Evolutionary conservation across 2,797 vertebrate genomes (phyloP), one percentile per base, ranked within the genome.

Genomic region (Sebastes minor): DNA sequence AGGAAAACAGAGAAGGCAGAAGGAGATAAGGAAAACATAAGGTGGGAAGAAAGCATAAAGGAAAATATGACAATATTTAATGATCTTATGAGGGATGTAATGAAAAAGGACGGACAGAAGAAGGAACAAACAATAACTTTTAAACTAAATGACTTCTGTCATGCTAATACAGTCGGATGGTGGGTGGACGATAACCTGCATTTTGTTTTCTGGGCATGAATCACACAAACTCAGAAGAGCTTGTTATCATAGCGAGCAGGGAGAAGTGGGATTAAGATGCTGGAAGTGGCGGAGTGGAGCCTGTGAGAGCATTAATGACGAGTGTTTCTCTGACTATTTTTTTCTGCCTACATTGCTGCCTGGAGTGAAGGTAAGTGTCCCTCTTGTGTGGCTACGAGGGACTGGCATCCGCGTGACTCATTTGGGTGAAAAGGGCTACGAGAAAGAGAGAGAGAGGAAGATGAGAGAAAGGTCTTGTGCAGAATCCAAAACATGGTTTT

Each of bases 311-410:
- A 64, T 68, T 42, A 59, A 71, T 33, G 69, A 77, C 1, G 12
- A 80, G 53, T 23, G 64, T 71, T 65, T 74, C 30, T 53, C 59
- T 59, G 69, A 62, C 56, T 64, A 20, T 49, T 2, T 46, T 46
- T 75, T 73, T 52, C 53, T 78, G 52, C 63, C 42, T 71, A 75
- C 78, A 28, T 80, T 62, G 67, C 61, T 66, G 67, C 61, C 33
- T 59, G 64, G 16, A 28, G 59, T 53, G 77, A 69, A 27, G 65
- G 22, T 70, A 8, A 52, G 73, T 62, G 82, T 76, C 73, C 61
- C 53, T 86, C 42, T 23, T 55, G 46, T 32, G 42, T 57, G 22
- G 46, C 13, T 46, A 16, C 2, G 22, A 74, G 20, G 46, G 49
- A 67, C 61, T 23, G 33, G 42, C 23, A 61, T 77, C 68, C 32